These are phyloP conservation scores for Thymelicus lineola DNA, from an alignment of 2,888 invertebrate species.

Conservation along the genomic window DNA sequence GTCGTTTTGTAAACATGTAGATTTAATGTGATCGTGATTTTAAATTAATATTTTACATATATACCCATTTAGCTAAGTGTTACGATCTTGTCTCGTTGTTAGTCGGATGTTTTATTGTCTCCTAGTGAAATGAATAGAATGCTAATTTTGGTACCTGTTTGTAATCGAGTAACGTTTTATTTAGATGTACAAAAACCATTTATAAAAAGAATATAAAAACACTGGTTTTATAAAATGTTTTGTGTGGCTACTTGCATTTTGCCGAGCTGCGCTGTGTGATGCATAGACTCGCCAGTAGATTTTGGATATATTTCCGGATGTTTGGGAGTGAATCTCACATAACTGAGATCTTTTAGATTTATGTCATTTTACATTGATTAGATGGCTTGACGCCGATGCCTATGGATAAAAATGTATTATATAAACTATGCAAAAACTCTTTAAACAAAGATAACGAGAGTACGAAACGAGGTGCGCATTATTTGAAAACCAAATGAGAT, in stretches of 20 bases:
- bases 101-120: slow-evolving; percentile 1
- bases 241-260: slow-evolving; percentile 1
- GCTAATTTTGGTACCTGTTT: slow-evolving; percentile 5
- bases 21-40: slow-evolving; percentile 65
- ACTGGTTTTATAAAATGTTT: slow-evolving; percentile 3
- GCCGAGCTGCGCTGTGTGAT: not conserved
- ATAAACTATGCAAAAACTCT: not conserved
- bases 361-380: not conserved
- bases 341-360: not conserved
- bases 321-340: not conserved
- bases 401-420: not conserved
- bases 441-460: not conserved
- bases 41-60: slow-evolving; percentile 45
- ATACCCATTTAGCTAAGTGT: slow-evolving; percentile 6
- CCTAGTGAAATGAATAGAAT: slow-evolving; percentile 12
- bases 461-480: slow-evolving; percentile 27
- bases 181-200: not conserved
- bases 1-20: slow-evolving; percentile 72
- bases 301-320: not conserved
- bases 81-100: not conserved
- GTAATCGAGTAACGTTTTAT: not conserved
- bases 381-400: not conserved
- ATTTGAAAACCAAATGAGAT: slow-evolving; percentile 34
- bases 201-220: not conserved
- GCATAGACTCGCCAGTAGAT: not conserved